Conservation (phyloP, 2,888 invertebrate genomes). For the Aradus depressus region DNA sequence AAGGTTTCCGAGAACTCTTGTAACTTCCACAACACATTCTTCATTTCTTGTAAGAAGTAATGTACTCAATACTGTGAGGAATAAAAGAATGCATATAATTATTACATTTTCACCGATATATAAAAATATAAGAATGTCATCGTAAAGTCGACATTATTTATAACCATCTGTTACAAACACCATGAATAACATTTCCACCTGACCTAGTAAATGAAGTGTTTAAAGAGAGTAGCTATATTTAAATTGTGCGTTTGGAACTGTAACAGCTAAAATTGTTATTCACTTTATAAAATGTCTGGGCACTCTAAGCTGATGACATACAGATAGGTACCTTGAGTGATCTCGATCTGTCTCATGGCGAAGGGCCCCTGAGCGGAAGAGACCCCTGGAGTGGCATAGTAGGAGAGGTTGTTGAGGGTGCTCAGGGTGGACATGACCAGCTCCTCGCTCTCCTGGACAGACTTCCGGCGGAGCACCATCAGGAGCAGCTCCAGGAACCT, state of each 20-base stretch:
- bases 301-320: too few species aligned
- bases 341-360: constrained; percentile 40
- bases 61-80: constrained; percentile 38
- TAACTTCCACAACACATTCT: constrained; percentile 54
- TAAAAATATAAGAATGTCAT: too few species aligned
- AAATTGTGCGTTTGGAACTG: neutral
- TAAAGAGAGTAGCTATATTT: neutral
- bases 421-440: constrained; percentile 65
- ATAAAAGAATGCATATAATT: too few species aligned
- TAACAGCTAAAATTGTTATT: too few species aligned
- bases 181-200: too few species aligned
- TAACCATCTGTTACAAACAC: too few species aligned
- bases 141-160: too few species aligned
- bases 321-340: constrained; percentile 39
- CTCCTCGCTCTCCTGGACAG: constrained; percentile 52
- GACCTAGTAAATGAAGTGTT: too few species aligned
- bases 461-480: constrained; percentile 35
- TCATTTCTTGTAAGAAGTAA: constrained; percentile 39
- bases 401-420: constrained; percentile 75
- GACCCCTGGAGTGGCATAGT: constrained; percentile 49
- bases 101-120: too few species aligned
- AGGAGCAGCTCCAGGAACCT: constrained; percentile 35
- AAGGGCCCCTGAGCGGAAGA: constrained; percentile 38
- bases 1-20: constrained; percentile 71
- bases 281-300: too few species aligned